phyloP scores from a whole-genome alignment of 1,140 invertebrate genomes.

The Pseudomyrmex sp. region DNA sequence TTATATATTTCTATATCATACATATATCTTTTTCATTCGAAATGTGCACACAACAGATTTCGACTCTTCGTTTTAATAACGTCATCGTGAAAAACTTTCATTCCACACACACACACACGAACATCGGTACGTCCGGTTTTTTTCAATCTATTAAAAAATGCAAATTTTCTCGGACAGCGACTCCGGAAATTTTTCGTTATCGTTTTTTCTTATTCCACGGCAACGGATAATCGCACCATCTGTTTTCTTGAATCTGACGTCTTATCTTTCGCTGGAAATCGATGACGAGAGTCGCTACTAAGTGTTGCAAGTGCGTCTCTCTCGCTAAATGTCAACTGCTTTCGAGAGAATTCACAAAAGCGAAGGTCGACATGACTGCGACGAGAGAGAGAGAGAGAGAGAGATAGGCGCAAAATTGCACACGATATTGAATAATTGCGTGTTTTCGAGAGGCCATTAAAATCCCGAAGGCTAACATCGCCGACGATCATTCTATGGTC shows the following conservation, averaged over 20 bases:
- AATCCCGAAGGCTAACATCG: slow-evolving; percentile 20
- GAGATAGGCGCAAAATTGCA: slow-evolving; percentile 18
- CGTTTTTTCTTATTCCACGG: not conserved
- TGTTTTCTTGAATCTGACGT: slow-evolving; percentile 19
- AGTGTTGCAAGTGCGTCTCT: not conserved
- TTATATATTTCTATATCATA: too few relatives aligned
- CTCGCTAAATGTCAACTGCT: slow-evolving; percentile 31
- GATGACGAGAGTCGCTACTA: slow-evolving; percentile 31
- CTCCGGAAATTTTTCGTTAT: slow-evolving; percentile 42
- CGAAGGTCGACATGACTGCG: not conserved
- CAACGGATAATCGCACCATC: slow-evolving; percentile 9
- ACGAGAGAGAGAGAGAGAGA: not conserved
- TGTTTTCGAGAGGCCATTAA: slow-evolving; percentile 18
- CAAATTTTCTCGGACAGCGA: slow-evolving; percentile 25
- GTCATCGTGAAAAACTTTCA: slow-evolving; percentile 8
- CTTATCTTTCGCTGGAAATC: slow-evolving; percentile 22
- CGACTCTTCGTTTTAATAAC: not conserved
- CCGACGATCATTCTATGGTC: not conserved
- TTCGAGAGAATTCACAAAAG: slow-evolving; percentile 18
- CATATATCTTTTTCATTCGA: too few relatives aligned
- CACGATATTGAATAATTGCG: slow-evolving; percentile 9
- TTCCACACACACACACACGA: too few relatives aligned
- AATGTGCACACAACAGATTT: too few relatives aligned
- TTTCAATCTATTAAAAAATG: slow-evolving; percentile 44
- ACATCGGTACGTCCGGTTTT: not conserved